These are phyloP conservation scores for Zootermopsis nevadensis DNA, from an alignment of 2,888 invertebrate genomes.

Conservation along the genomic window DNA sequence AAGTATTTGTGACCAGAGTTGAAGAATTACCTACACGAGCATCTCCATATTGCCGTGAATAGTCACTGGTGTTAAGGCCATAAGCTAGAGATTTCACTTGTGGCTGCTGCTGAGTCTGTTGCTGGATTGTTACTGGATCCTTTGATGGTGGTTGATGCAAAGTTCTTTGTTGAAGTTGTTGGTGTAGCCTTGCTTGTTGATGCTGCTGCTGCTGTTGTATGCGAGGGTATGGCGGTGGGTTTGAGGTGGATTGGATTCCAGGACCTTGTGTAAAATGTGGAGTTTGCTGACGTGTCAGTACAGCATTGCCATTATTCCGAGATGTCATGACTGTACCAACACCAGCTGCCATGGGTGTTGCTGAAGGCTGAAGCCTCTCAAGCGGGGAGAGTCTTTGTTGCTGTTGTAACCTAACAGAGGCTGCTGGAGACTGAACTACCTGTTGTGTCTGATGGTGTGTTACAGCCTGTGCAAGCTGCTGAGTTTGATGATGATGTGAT, in stretches of 20 bases:
- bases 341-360: conserved; percentile 30
- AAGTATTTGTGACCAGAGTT: conserved; percentile 1
- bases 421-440: background rate
- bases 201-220: conserved; percentile 45
- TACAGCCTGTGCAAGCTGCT: conserved; percentile 26
- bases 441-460: conserved; percentile 34
- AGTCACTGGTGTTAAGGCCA: conserved; percentile 14
- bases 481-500: conserved; percentile 22
- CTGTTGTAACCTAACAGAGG: conserved; percentile 26
- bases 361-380: conserved; percentile 36
- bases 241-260: background rate
- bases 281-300: conserved; percentile 23
- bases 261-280: conserved; percentile 33
- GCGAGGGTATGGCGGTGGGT: conserved; percentile 55
- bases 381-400: conserved; percentile 49
- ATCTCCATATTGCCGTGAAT: conserved; percentile 25
- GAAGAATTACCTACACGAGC: conserved; percentile 17
- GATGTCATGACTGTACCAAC: conserved; percentile 32
- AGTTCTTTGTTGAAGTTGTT: conserved; percentile 56
- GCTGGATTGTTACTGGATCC: conserved; percentile 54
- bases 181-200: conserved; percentile 44
- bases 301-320: conserved; percentile 2
- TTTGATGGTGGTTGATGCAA: background rate
- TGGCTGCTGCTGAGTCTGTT: conserved; percentile 53
- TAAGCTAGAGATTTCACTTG: conserved; percentile 56